These are phyloP conservation scores for Grallaria varia DNA, from an alignment of 2,113 vertebrate species.

Conservation along the genomic window DNA sequence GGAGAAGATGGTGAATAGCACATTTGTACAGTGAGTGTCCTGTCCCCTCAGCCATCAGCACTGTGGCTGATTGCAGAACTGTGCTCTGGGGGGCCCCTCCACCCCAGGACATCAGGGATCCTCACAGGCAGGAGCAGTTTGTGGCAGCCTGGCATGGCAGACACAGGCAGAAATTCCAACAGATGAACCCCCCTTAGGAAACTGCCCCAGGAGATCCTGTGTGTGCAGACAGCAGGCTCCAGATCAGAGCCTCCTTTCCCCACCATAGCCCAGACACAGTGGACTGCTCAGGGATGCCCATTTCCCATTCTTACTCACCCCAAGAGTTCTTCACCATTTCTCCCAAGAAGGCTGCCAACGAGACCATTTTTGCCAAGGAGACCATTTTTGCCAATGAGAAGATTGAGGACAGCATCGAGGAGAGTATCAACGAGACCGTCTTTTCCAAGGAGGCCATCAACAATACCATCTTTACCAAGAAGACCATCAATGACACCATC, in stretches of 20 bases:
- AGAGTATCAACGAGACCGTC: neutral
- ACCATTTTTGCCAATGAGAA: neutral
- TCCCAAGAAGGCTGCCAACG: neutral
- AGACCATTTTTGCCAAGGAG: slow-evolving; percentile 29
- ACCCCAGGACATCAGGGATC: neutral
- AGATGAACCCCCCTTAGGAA: neutral
- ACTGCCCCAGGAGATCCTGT: neutral
- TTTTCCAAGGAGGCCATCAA: neutral
- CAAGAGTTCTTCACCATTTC: neutral
- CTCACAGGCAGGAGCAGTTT: neutral
- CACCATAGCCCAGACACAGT: accelerated
- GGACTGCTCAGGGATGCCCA: accelerated
- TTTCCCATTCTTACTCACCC: slow-evolving; percentile 57
- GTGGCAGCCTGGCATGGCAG: neutral
- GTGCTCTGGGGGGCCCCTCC: accelerated
- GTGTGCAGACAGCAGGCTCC: neutral
- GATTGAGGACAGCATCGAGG: neutral
- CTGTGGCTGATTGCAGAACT: accelerated
- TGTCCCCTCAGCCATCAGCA: neutral
- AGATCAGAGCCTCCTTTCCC: neutral
- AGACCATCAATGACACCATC: neutral
- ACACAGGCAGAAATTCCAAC: neutral
- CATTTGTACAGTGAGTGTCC: accelerated
- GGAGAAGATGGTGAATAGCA: neutral
- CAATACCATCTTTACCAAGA: neutral